These are phyloP conservation scores for Micrasema longulum DNA, from an alignment of 1,140 invertebrate species.

Conservation along the genomic window DNA sequence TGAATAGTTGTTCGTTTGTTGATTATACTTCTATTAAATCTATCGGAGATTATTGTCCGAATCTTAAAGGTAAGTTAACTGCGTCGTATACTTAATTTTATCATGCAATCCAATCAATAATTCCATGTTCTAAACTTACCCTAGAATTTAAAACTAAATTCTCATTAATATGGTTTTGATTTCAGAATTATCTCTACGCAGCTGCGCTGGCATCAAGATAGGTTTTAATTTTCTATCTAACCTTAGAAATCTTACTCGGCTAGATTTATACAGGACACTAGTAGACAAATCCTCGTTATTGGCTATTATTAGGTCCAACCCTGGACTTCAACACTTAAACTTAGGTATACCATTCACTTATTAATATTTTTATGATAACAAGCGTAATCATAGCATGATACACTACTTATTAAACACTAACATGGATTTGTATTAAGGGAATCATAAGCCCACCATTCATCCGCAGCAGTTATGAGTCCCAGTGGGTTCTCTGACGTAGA, in stretches of 20 bases:
- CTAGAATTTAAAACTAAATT: no score
- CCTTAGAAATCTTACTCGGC: slow-evolving; percentile 74
- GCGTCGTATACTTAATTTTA: no score
- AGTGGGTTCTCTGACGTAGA: no score
- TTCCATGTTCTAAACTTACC: no score
- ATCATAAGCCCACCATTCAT: no score
- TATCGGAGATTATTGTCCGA: slow-evolving; percentile 73
- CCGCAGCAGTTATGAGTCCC: no score
- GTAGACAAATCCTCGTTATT: slow-evolving; percentile 75
- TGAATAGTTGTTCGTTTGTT: slow-evolving; percentile 83
- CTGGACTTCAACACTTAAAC: slow-evolving; percentile 78
- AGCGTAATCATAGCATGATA: no score
- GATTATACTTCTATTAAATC: slow-evolving; percentile 72
- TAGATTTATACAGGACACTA: slow-evolving; percentile 83
- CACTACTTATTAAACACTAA: no score
- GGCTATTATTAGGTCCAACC: slow-evolving; percentile 75
- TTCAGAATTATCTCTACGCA: slow-evolving; percentile 76
- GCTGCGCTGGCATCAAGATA: slow-evolving; percentile 64
- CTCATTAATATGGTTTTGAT: slow-evolving; percentile 37
- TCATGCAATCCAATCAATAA: no score
- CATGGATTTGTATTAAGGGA: no score
- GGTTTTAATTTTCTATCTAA: slow-evolving; percentile 74
- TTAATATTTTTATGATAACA: not conserved
- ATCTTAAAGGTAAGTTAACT: slow-evolving; percentile 79
- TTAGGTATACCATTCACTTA: slow-evolving; percentile 66